Evolutionary conservation across 2,113 vertebrate species (phyloP).

Genomic region (Aix galericulata): DNA sequence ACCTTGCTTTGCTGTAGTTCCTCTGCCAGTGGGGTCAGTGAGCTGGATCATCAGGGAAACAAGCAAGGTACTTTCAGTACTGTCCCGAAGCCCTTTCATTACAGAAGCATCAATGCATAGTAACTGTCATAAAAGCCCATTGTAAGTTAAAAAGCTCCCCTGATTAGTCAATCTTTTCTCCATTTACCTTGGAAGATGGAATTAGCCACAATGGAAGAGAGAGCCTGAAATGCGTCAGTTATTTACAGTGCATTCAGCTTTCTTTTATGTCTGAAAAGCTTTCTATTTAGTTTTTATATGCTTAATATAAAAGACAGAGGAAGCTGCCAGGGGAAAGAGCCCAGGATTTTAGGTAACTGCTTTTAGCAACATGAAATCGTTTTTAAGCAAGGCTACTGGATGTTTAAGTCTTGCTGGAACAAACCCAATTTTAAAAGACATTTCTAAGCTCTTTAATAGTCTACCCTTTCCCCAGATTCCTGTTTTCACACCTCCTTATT

Average conservation of each 20-base stretch:
- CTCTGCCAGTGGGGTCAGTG: not conserved
- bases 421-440: not conserved
- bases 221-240: constrained; percentile 39
- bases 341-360: constrained; percentile 6
- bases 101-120: not conserved
- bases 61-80: not conserved
- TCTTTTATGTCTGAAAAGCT: not conserved
- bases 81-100: not conserved
- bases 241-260: constrained; percentile 15
- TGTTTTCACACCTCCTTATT: constrained; percentile 45
- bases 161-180: constrained; percentile 23
- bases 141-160: constrained; percentile 27
- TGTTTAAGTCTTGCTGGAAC: constrained; percentile 13
- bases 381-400: not conserved
- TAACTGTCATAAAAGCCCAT: not conserved
- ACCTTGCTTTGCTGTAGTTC: not conserved
- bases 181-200: constrained; percentile 6
- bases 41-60: not conserved
- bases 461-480: not conserved
- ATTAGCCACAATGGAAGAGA: constrained; percentile 18
- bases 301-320: constrained; percentile 28
- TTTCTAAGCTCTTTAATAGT: not conserved
- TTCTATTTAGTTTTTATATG: constrained; percentile 6
- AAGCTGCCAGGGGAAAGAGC: not conserved
- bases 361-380: constrained; percentile 14